A percentile compares a stretch with the other conserved stretches of the same genome.
These are phyloP conservation scores for Pseudochirops cupreus DNA, from an alignment of 2,797 vertebrate species.

Conservation along the genomic window DNA sequence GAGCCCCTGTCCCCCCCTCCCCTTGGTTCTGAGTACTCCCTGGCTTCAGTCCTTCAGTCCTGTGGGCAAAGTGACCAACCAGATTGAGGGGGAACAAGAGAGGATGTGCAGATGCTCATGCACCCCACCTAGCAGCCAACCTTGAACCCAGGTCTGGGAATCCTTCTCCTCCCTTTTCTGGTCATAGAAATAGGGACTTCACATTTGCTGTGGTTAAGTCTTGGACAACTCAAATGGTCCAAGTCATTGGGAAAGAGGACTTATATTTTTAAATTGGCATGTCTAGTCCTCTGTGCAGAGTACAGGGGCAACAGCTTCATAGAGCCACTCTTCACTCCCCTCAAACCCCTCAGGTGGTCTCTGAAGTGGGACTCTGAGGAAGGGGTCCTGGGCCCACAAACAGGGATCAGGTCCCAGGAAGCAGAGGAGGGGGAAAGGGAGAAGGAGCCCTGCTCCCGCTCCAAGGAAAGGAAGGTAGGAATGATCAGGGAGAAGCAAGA, in stretches of 20 bases:
- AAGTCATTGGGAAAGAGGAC: background rate
- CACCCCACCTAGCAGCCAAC: background rate
- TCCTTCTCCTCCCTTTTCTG: background rate
- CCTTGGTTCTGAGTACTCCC: background rate
- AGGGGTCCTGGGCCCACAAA: background rate
- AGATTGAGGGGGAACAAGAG: background rate
- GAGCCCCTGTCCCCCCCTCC: background rate
- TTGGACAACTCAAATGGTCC: background rate
- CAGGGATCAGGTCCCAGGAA: background rate
- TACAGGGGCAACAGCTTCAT: background rate
- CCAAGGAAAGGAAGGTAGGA: background rate
- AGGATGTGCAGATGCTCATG: background rate
- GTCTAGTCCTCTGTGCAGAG: slow-evolving; percentile 12
- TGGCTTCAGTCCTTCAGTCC: background rate
- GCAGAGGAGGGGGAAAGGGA: background rate
- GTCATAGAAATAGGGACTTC: background rate
- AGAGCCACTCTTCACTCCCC: background rate
- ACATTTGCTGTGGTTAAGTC: background rate
- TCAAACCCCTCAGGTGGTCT: background rate
- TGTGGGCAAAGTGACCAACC: background rate
- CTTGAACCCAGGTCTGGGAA: background rate
- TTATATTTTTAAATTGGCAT: background rate
- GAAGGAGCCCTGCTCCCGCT: background rate
- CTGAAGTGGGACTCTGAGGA: background rate
- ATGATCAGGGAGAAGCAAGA: background rate